Base-by-base conservation (phyloP, 2,888 invertebrate species). In the Ennomos erosarius region DNA sequence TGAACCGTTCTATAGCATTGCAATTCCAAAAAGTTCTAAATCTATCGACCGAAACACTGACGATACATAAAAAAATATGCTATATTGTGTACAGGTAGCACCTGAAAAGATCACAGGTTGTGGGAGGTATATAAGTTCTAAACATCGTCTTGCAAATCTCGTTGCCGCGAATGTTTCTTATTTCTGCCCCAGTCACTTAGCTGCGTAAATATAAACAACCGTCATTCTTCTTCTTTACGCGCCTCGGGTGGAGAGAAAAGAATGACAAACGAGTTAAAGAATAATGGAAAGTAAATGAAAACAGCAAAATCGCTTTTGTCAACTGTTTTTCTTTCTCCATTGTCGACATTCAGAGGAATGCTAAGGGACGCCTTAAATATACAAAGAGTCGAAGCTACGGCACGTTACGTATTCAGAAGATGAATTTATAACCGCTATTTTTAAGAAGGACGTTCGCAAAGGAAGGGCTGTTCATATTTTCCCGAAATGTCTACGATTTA, bases 251-350 rank as follows among this genome's bases (percentile, higher is more conserved):
- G 79, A 81, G 83, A 84, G 83, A 87, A 87, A 87, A 86, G 87
- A 88, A 88, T 88, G 88, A 88, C 87, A 88, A 89, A 88, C 85
- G 88, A 87, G 88, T 85, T 87, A 85, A 86, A 84, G 85, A 88
- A 87, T 88, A 89, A 88, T 89, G 86, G 87, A 87, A 87, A 88
- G 88, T 88, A 88, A 88, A 89, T 88, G 87, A 89, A 88, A 87
- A 88, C 87, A 84, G 86, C 78, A 83, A 87, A 88, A 87, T 88
- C 87, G 82, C 85, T 84, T 88, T 88, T 87, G 85, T 87, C 85
- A 84, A 83, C 82, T 82, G 85, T 77, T 85, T 78, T 82, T 80
- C 78, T 82, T 80, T 76, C 75, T 74, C 76, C 79, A 80, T 81
- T 80, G 82, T 80, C 74, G 74, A 73, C 79, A 80, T 81, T 82